phyloP scores from a whole-genome alignment of 2,113 vertebrate species.

The Nothoprocta pentlandii region DNA sequence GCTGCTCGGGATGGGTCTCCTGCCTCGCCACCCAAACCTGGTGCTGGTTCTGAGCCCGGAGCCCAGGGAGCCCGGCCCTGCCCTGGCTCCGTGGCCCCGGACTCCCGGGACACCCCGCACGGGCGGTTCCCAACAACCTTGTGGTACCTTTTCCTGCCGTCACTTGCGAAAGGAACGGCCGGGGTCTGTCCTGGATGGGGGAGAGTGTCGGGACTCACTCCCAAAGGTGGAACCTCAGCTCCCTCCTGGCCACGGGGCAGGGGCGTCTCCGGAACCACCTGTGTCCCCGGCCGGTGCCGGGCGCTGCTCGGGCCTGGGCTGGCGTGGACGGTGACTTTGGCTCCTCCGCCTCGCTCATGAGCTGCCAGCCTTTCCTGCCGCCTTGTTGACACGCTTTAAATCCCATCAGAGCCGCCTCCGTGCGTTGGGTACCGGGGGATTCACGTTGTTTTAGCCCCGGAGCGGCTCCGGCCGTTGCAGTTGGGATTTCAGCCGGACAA shows the following conservation, averaged over 20 bases:
- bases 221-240: no score
- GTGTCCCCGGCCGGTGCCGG: not conserved
- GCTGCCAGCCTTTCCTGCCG: not conserved
- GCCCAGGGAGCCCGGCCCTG: not conserved
- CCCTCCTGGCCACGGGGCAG: not conserved
- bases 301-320: not conserved
- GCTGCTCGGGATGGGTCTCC: not conserved
- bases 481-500: not conserved
- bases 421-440: not conserved
- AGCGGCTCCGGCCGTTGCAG: not conserved
- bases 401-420: not conserved
- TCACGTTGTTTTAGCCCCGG: not conserved
- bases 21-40: fast-evolving
- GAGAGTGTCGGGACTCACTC: no score
- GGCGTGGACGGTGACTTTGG: not conserved
- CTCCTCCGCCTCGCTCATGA: not conserved
- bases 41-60: not conserved
- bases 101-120: not conserved
- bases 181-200: no score
- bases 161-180: not conserved
- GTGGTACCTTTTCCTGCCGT: not conserved
- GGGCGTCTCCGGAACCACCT: not conserved
- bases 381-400: not conserved
- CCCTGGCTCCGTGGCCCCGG: fast-evolving
- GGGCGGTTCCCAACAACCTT: not conserved